Base-by-base conservation (phyloP, 1,140 invertebrate genomes). In the Orius insidiosus region DNA sequence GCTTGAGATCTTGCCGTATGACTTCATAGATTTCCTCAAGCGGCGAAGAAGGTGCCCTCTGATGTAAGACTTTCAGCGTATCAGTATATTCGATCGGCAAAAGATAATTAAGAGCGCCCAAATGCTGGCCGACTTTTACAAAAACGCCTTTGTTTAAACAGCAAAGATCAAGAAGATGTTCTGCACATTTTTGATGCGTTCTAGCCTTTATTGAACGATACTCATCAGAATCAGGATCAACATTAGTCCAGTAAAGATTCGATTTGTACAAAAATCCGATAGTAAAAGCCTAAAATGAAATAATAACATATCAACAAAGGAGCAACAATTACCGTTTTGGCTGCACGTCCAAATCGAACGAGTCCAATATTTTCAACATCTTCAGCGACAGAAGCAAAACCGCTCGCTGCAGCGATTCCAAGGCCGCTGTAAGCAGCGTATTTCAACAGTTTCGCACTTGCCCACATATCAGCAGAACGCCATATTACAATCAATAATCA, bases 111-210 rank as follows among this genome's bases (percentile, higher is more conserved):
- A 98, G 64, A 0, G 92, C 85, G 6, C 90, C 94, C 49, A 98
- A 74, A 62, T 98, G 93, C 63, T 98, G 95, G 3, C 95, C 89
- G 48, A 83, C 76, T 72, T 96, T 99, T 39, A 99, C 92, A 62
- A 96, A 99, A 24, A 90, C 89, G 15, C 95, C 95, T 63, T 88
- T 89, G 68, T 99, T 99, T 8, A 70, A 69, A 64, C 77, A 81
- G 57, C 92, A 96, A 53, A 99, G 66, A 37, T 89, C 70, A 13
- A 97, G 64, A 30, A 98, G 65, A 61, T 79, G 78, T 55, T 86
- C 65, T 11, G 95, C 93, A 42, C 85, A 86, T 54, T 83, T 72
- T 58, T 69, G 66, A 61, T 98, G 94, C 54, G 73, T 75, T 53
- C 76, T 63, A 40, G 78, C 78, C 58, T 80, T 76, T 44, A 74